Base-by-base conservation (phyloP, 2,888 invertebrate species). In the Furcula furcula region DNA sequence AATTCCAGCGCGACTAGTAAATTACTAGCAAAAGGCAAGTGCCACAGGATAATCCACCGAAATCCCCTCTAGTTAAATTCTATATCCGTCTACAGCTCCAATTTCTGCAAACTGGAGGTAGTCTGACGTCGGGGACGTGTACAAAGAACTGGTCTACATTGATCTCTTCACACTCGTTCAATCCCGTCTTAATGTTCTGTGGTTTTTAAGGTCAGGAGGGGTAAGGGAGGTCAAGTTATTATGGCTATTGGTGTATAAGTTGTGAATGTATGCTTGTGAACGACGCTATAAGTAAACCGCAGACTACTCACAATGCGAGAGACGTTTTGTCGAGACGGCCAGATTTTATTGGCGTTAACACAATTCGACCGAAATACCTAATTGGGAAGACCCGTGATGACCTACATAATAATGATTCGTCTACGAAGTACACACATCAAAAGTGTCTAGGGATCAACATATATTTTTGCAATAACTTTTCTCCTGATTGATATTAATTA, bases 1-100 rank as follows among this genome's bases (percentile, higher is more conserved):
- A 58, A 56, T 55, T 54, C 50, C 34, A 32, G 50, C 48, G 54
- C 53, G 44, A 58, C 46, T 37, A 48, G 33, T 41, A 39, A 45
- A 51, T 50, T 48, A 49, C 21, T 28, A 20, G 7, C 19, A 36
- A 41, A 18, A 28, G 15, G 23, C 5, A 2, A 16, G 4, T 10
- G 15, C 31, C 40, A 40, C 35, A 42, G 12, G 47, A 57, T 53
- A 48, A 30, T 6, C 11, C 4, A 36, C 43, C 34, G 47, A 42
- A 36, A 37, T 0, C 31, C 7, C 28, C 40, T 40, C 44, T 6
- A 36, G 37, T 52, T 45, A 43, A 44, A 51, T 45, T 29, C 34
- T 7, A 42, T 59, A 43, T 64, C 43, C 48, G 40, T 21, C 39
- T 42, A 37, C 52, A 46, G 36, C 15, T 30, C 23, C 23, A 25